Percentiles rank a stretch among this genome's conserved stretches.
Evolutionary conservation across 2,113 vertebrate species (phyloP).

Genomic region (Gambusia affinis): DNA sequence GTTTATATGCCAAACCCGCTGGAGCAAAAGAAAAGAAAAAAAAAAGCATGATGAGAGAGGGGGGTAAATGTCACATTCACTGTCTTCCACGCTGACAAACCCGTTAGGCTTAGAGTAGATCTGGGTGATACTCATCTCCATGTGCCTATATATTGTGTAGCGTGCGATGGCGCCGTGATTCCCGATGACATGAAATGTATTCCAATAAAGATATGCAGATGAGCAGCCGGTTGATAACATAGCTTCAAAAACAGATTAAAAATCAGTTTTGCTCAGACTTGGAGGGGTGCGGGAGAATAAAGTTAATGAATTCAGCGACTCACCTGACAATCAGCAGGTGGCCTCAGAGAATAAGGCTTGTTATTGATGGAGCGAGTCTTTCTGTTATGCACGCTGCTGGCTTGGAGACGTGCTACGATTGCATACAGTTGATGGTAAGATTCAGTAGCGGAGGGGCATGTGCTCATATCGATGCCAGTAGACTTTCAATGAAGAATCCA

Average conservation of each 20-base stretch:
- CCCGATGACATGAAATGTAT: slow-evolving; percentile 57
- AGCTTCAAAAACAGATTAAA: slow-evolving; percentile 59
- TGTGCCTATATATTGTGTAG: slow-evolving; percentile 13
- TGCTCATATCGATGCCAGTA: slow-evolving; percentile 23
- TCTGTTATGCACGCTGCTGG: slow-evolving; percentile 43
- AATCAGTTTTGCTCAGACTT: slow-evolving; percentile 67
- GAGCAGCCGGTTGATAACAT: slow-evolving; percentile 46
- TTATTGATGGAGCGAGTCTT: slow-evolving; percentile 40
- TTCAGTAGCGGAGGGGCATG: slow-evolving; percentile 10
- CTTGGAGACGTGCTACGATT: slow-evolving; percentile 43
- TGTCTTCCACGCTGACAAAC: slow-evolving; percentile 39
- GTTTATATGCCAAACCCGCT: slow-evolving; percentile 64
- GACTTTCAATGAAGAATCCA: not conserved
- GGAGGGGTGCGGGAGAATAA: slow-evolving; percentile 42
- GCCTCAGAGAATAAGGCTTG: slow-evolving; percentile 40
- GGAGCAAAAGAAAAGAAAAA: not conserved
- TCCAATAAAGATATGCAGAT: slow-evolving; percentile 71
- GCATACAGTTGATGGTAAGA: slow-evolving; percentile 42
- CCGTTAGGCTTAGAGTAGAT: slow-evolving; percentile 36
- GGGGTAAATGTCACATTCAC: slow-evolving; percentile 47
- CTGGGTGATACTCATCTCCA: slow-evolving; percentile 38
- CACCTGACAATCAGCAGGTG: slow-evolving; percentile 67
- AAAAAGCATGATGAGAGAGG: slow-evolving; percentile 41
- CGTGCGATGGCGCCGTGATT: slow-evolving; percentile 19
- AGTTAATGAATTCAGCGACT: slow-evolving; percentile 67